Conservation (phyloP, 2,888 invertebrate genomes). For the Melinaea menophilus region DNA sequence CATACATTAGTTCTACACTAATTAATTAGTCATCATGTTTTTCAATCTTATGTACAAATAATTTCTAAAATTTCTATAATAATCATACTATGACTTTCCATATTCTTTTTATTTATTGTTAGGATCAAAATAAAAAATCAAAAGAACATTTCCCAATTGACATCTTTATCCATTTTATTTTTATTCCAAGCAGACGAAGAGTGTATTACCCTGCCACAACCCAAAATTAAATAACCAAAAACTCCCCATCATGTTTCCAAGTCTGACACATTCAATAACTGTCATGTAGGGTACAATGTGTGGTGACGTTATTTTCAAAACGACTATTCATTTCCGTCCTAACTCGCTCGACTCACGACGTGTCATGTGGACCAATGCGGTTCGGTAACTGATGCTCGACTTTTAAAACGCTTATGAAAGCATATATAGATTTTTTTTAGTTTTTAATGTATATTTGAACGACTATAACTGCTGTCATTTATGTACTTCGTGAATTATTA, state of each 20-base stretch:
- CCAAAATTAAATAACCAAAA: conserved; percentile 9
- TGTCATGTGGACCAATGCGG: conserved; percentile 26
- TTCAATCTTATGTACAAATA: too few relatives aligned
- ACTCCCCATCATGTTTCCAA: conserved; percentile 26
- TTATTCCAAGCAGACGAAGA: background rate
- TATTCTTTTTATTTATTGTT: background rate
- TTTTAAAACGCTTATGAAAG: conserved; percentile 20
- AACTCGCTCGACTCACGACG: conserved; percentile 30
- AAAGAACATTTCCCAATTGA: background rate
- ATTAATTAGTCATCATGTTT: background rate
- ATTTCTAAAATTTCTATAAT: too few relatives aligned
- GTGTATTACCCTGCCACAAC: background rate
- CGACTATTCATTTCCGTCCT: conserved; percentile 24
- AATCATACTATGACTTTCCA: too few relatives aligned
- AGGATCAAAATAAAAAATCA: background rate
- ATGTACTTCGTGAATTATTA: too few relatives aligned
- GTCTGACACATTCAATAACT: conserved; percentile 32
- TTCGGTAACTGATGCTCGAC: conserved; percentile 23
- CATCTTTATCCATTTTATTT: background rate
- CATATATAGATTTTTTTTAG: background rate
- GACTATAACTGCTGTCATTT: too few relatives aligned
- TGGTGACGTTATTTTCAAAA: conserved; percentile 30
- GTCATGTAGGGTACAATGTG: conserved; percentile 30
- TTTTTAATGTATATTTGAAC: background rate
- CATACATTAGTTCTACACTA: background rate